Conservation (phyloP, 37 sponge, comb jelly and placozoan genomes). For the Lycopodina hypogea region DNA sequence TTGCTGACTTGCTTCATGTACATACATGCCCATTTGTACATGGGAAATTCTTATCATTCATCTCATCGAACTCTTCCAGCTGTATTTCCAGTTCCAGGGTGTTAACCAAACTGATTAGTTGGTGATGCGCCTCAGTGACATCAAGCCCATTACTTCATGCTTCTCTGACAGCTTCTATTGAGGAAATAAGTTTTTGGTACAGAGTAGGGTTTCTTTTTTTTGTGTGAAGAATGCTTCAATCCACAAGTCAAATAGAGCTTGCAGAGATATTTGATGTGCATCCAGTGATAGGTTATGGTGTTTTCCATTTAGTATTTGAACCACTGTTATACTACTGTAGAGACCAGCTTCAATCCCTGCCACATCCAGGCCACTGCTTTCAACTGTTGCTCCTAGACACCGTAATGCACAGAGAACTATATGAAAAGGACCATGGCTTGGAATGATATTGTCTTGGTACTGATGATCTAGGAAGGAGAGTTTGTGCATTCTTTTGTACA, state of each 20-base stretch:
- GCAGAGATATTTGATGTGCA: background rate
- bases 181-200: background rate
- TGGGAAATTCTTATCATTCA: background rate
- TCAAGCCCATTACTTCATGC: too few species aligned
- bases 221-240: background rate
- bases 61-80: background rate
- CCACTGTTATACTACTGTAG: background rate
- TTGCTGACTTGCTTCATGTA: background rate
- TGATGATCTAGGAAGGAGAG: background rate
- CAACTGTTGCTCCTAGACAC: constrained; percentile 1
- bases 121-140: background rate
- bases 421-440: background rate
- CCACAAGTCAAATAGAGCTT: background rate
- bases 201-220: background rate
- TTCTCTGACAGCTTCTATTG: background rate
- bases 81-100: background rate
- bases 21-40: background rate
- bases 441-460: background rate
- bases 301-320: background rate
- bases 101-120: background rate
- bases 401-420: background rate
- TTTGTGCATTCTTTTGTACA: background rate
- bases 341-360: background rate
- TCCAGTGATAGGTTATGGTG: background rate
- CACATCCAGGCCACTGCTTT: background rate